These are phyloP conservation scores for Tiliacea citrago DNA, from an alignment of 2,888 invertebrate genomes.

Conservation along the genomic window DNA sequence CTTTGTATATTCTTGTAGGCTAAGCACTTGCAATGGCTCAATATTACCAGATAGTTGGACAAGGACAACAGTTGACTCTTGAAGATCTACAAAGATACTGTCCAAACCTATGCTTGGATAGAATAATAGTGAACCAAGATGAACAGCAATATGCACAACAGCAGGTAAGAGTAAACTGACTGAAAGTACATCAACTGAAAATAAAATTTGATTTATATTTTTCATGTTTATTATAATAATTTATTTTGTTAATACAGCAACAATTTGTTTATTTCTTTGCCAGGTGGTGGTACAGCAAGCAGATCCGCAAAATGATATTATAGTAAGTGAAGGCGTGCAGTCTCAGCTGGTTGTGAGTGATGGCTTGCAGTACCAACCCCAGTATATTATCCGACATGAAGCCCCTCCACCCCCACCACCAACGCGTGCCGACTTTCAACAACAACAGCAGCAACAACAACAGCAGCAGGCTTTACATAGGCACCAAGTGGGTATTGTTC, in stretches of 20 bases:
- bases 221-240: not conserved
- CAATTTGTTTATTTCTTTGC: slow-evolving; percentile 24
- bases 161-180: slow-evolving; percentile 76
- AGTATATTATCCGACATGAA: slow-evolving; percentile 88
- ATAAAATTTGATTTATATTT: not conserved
- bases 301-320: slow-evolving; percentile 89
- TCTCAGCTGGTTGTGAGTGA: slow-evolving; percentile 86
- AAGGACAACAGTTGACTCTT: slow-evolving; percentile 88
- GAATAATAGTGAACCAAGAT: slow-evolving; percentile 88
- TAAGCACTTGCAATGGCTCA: slow-evolving; percentile 92
- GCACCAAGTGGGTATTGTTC: slow-evolving; percentile 71
- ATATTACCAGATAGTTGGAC: slow-evolving; percentile 92
- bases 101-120: slow-evolving; percentile 91
- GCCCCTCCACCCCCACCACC: slow-evolving; percentile 80
- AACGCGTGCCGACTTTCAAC: slow-evolving; percentile 81
- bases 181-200: not conserved
- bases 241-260: slow-evolving; percentile 11
- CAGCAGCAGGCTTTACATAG: slow-evolving; percentile 81
- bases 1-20: slow-evolving; percentile 73
- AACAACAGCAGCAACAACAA: slow-evolving; percentile 80
- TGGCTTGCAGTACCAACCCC: slow-evolving; percentile 87
- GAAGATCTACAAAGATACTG: slow-evolving; percentile 92
- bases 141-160: slow-evolving; percentile 88
- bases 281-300: slow-evolving; percentile 90
- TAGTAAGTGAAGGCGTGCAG: slow-evolving; percentile 88